Evolutionary conservation across 2,113 vertebrate species (phyloP).

Genomic region (Bubalus kerabau): DNA sequence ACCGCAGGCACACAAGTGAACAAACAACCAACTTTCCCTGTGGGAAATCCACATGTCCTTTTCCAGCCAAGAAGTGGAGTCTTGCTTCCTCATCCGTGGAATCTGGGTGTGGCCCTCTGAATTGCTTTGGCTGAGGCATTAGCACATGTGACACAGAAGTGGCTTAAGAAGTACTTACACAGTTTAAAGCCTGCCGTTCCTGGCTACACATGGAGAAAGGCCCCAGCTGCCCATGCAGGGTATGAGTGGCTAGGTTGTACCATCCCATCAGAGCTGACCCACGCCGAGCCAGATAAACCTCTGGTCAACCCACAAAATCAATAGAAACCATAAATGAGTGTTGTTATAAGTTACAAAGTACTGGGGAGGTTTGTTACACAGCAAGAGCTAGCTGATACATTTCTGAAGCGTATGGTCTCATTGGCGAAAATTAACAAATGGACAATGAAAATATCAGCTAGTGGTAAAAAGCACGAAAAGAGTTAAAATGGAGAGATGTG

Average conservation of each 20-base stretch:
- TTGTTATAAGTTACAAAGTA: background rate
- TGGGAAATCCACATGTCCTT: background rate
- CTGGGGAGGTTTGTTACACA: background rate
- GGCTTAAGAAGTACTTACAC: background rate
- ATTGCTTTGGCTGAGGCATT: too few relatives aligned
- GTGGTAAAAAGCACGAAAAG: background rate
- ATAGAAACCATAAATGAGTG: background rate
- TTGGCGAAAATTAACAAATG: accelerated
- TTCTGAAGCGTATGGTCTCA: accelerated
- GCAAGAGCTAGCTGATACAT: background rate
- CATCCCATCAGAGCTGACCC: background rate
- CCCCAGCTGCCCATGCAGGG: background rate
- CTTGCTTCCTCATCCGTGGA: background rate
- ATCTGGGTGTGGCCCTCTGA: background rate
- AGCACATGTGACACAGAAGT: background rate
- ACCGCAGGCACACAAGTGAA: background rate
- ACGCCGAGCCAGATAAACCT: background rate
- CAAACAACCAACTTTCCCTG: background rate
- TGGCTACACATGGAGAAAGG: background rate
- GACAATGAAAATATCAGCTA: background rate
- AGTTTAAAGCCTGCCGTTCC: background rate
- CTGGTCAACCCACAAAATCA: background rate
- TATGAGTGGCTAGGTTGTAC: background rate
- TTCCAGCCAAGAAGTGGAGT: background rate
- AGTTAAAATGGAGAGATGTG: background rate